A percentile compares a stretch with the other conserved stretches of the same genome.
These are phyloP conservation scores for Oikopleura vanhoeffeni DNA, from an alignment of 23 tunicate genomes.

Conservation along the genomic window DNA sequence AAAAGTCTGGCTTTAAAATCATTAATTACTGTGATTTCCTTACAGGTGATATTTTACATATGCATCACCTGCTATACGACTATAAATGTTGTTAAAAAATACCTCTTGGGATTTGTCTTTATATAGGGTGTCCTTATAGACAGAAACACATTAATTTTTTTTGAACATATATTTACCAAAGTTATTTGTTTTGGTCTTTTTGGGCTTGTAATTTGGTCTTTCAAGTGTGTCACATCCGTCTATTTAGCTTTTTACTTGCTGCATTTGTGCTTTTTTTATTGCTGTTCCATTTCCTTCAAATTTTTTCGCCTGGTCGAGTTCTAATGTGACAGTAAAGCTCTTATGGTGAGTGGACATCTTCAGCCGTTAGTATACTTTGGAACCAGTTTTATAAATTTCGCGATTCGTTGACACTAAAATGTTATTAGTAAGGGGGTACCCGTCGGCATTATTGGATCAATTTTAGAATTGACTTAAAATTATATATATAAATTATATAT, in stretches of 20 bases:
- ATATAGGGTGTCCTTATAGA: too few species aligned
- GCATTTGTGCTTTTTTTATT: constrained; percentile 13
- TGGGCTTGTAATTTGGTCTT: constrained; percentile 13
- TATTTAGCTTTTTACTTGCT: constrained; percentile 27
- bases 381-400: neutral
- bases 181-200: neutral
- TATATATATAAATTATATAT: too few species aligned
- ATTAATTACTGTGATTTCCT: too few species aligned
- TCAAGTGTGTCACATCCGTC: constrained; percentile 13
- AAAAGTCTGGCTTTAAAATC: too few species aligned
- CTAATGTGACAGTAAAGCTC: neutral
- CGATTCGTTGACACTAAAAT: neutral
- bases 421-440: too few species aligned
- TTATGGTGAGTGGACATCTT: neutral
- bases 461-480: too few species aligned
- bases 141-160: neutral
- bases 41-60: too few species aligned
- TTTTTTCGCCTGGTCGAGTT: neutral
- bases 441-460: too few species aligned
- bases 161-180: neutral
- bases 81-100: too few species aligned
- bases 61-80: too few species aligned
- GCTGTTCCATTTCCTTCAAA: neutral
- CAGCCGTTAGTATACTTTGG: neutral
- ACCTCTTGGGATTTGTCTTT: too few species aligned